These are phyloP conservation scores for Phalloptychus januarius DNA, from an alignment of 2,797 vertebrate genomes.

Conservation along the genomic window DNA sequence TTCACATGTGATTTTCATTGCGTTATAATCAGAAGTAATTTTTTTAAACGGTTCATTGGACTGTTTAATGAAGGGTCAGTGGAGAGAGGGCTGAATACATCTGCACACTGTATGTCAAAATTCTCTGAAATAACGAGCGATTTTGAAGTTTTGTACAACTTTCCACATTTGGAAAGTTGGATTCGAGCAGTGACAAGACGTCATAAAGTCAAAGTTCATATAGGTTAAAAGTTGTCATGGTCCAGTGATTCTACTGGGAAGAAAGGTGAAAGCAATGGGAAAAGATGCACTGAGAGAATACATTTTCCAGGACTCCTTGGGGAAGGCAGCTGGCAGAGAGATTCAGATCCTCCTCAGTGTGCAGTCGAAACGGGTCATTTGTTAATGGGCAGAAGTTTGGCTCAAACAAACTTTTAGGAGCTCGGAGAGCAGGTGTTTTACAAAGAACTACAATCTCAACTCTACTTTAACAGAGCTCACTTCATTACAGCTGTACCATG, in stretches of 20 bases:
- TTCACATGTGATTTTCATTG: too few relatives aligned
- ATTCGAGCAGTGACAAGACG: constrained; percentile 19
- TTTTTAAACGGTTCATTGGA: not conserved
- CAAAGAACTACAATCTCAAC: not conserved
- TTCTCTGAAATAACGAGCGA: not conserved
- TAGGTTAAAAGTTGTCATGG: constrained; percentile 34
- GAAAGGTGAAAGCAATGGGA: constrained; percentile 6
- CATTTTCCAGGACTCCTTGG: constrained; percentile 13
- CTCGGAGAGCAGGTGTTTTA: not conserved
- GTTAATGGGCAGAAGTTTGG: constrained; percentile 14
- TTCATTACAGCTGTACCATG: not conserved
- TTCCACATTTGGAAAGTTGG: not conserved
- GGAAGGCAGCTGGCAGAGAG: constrained; percentile 19
- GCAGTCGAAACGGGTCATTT: constrained; percentile 20
- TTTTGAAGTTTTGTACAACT: not conserved
- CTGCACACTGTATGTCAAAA: not conserved
- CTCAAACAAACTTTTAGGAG: constrained; percentile 3
- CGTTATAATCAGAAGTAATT: too few relatives aligned
- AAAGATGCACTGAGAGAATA: constrained; percentile 18
- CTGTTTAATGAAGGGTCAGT: not conserved
- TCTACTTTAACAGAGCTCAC: not conserved
- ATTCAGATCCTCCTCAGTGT: constrained; percentile 6
- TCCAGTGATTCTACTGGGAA: constrained; percentile 22
- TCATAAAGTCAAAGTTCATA: constrained; percentile 14
- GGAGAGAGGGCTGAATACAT: too few relatives aligned